Conservation (phyloP, 1,140 invertebrate genomes). For the Drosophila teissieri region DNA sequence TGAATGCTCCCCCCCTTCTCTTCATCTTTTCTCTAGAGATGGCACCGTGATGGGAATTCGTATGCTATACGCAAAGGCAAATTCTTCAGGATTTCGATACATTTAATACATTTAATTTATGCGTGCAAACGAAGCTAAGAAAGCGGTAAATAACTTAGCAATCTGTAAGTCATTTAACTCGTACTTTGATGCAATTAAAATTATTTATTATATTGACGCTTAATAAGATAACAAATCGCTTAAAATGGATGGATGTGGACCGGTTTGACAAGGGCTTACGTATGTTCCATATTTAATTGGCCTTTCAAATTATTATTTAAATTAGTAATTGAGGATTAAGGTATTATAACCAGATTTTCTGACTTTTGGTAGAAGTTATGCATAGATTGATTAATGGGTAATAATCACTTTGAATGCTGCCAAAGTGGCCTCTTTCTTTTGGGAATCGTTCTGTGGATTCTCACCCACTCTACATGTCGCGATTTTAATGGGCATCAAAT, state of each 20-base stretch:
- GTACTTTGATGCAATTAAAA: background rate
- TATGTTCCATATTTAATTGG: background rate
- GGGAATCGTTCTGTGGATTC: background rate
- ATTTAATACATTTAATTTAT: too few relatives aligned
- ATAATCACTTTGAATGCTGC: background rate
- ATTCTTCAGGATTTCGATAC: background rate
- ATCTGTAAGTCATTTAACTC: background rate
- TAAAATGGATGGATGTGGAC: background rate
- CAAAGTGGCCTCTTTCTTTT: conserved; percentile 3
- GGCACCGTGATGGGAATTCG: conserved; percentile 6
- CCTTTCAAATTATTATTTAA: background rate
- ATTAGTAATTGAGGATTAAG: background rate
- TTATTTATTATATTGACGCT: background rate
- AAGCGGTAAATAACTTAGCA: background rate
- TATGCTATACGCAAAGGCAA: background rate
- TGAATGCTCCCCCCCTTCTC: conserved; percentile 7
- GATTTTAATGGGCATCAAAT: conserved; percentile 62
- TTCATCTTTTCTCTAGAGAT: conserved; percentile 4
- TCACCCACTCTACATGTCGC: background rate
- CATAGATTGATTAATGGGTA: background rate
- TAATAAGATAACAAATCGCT: background rate
- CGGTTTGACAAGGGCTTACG: background rate
- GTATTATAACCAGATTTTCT: background rate
- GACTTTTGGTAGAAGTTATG: background rate
- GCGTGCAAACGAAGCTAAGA: too few relatives aligned